Percentiles rank a stretch among this genome's conserved stretches.
These are phyloP conservation scores for Drosophila chauvacae DNA, from an alignment of 1,140 invertebrate genomes.

Conservation along the genomic window DNA sequence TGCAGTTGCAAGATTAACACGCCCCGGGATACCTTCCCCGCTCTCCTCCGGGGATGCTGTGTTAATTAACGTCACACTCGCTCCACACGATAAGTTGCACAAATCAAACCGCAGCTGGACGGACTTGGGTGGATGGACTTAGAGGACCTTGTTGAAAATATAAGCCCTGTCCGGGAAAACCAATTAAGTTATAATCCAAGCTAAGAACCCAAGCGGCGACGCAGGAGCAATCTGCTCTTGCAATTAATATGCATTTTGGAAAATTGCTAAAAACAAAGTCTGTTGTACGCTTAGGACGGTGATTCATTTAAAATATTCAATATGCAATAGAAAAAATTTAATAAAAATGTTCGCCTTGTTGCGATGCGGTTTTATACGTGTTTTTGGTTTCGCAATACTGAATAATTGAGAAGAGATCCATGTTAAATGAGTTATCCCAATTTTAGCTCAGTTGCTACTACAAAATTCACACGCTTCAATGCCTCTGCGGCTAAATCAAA, in stretches of 20 bases:
- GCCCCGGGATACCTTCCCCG: background rate
- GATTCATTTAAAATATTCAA: background rate
- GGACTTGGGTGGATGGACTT: background rate
- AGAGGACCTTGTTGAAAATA: background rate
- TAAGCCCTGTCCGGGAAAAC: background rate
- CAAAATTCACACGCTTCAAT: constrained; percentile 20
- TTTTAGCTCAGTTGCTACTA: constrained; percentile 9
- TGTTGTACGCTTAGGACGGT: background rate
- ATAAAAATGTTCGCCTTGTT: background rate
- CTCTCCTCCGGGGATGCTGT: constrained; percentile 5
- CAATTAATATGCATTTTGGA: background rate
- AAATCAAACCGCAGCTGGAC: constrained; percentile 33
- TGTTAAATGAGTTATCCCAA: constrained; percentile 16
- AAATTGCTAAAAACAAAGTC: background rate
- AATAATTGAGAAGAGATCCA: constrained; percentile 30
- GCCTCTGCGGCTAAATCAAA: constrained; percentile 30
- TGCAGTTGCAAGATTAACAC: constrained; percentile 50
- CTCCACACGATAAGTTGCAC: constrained; percentile 30
- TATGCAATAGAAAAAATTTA: background rate
- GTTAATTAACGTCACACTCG: constrained; percentile 51
- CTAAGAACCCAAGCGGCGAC: background rate
- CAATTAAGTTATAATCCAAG: constrained; percentile 15
- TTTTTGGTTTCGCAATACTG: background rate
- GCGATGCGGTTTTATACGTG: constrained; percentile 16
- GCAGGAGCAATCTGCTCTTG: background rate